Conservation (phyloP, 2,797 vertebrate species). For the Anolis apletophallus region DNA sequence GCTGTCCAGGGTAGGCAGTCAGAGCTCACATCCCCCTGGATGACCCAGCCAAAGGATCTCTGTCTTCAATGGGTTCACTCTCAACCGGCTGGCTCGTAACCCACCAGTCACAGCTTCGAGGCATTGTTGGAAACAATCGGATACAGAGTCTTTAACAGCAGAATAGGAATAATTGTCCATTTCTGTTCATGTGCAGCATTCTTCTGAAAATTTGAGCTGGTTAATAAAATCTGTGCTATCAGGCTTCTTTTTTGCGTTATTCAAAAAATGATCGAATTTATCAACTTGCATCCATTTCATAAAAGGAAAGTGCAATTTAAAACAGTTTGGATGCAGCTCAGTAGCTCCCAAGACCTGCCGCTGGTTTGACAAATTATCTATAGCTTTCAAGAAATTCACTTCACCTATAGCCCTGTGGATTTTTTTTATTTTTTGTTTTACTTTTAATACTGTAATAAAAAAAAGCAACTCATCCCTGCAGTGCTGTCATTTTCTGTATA, state of each 20-base stretch:
- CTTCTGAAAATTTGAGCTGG: not conserved
- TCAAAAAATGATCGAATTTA: constrained; percentile 20
- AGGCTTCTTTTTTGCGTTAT: not conserved
- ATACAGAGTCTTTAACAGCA: too few relatives aligned
- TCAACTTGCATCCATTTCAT: constrained; percentile 34
- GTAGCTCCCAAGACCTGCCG: not conserved
- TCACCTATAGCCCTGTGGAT: not conserved
- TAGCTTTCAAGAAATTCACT: constrained; percentile 32
- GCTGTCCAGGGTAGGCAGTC: too few relatives aligned
- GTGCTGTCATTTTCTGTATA: constrained; percentile 15
- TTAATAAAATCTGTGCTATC: constrained; percentile 8
- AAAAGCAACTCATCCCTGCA: fast-evolving
- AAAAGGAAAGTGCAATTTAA: constrained; percentile 35
- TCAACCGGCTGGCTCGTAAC: too few relatives aligned
- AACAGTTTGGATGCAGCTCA: too few relatives aligned
- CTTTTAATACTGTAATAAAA: constrained; percentile 5
- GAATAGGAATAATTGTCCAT: too few relatives aligned
- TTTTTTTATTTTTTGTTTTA: not conserved
- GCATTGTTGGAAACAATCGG: too few relatives aligned
- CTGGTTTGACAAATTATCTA: constrained; percentile 5
- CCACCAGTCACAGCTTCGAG: too few relatives aligned
- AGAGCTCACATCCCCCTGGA: too few relatives aligned
- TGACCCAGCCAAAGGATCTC: too few relatives aligned
- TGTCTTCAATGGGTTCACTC: too few relatives aligned
- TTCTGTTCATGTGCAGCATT: too few relatives aligned